A percentile compares a stretch with the other conserved stretches of the same genome.
phyloP scores from a whole-genome alignment of 2,888 invertebrate genomes.

The Gonocerus acuteangulatus region DNA sequence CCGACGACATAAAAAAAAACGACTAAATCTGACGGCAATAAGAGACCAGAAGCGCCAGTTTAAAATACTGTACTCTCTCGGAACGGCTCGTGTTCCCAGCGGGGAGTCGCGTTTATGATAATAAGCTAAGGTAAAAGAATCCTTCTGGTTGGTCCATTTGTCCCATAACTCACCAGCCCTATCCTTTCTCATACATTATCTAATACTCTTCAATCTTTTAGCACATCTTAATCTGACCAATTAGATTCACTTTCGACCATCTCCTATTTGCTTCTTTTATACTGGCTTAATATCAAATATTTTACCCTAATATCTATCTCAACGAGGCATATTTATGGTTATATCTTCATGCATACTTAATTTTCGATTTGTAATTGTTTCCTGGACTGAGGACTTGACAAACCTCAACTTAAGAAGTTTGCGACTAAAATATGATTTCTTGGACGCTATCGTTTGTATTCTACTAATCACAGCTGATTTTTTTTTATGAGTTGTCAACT shows the following conservation, averaged over 20 bases:
- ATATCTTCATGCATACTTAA: no score
- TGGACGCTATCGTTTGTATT: no score
- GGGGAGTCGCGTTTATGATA: conserved; percentile 19
- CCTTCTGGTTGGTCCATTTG: background rate
- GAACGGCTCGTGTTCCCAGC: background rate
- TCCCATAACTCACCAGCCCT: conserved; percentile 12
- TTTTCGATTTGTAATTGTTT: no score
- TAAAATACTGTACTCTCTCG: conserved; percentile 6
- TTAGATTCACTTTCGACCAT: background rate
- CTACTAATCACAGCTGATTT: no score
- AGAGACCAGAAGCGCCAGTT: conserved; percentile 24
- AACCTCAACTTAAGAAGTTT: no score
- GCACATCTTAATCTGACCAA: background rate
- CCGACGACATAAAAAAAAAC: background rate
- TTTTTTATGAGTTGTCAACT: no score
- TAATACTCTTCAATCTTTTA: background rate
- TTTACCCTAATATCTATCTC: no score
- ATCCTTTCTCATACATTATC: background rate
- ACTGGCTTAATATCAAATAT: no score
- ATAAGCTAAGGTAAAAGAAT: background rate
- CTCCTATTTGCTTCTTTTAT: background rate
- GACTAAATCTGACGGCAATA: background rate
- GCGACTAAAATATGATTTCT: no score
- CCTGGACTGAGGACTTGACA: no score
- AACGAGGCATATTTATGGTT: no score